These are phyloP conservation scores for Proterorhinus semilunaris DNA, from an alignment of 2,113 vertebrate genomes.

Conservation along the genomic window DNA sequence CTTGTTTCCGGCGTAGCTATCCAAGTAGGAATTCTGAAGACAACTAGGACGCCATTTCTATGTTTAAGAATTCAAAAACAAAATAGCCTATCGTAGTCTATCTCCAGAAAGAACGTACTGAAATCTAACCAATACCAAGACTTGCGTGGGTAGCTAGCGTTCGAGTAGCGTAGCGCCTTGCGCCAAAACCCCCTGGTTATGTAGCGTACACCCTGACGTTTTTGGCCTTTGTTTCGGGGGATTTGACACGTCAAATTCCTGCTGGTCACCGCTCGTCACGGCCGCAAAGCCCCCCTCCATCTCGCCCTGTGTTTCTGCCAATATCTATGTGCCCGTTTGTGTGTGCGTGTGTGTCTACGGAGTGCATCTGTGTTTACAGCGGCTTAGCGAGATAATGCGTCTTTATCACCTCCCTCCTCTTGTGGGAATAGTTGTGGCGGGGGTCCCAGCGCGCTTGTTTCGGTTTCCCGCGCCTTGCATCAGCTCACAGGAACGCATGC, in stretches of 20 bases:
- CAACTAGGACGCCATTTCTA: too few species aligned
- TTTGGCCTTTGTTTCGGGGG: constrained; percentile 50
- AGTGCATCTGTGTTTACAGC: constrained; percentile 75
- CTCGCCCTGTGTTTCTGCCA: constrained; percentile 31
- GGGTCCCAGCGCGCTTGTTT: constrained; percentile 76
- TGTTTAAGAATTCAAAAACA: too few species aligned
- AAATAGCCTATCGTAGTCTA: background rate
- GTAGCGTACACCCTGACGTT: constrained; percentile 52
- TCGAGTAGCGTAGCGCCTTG: constrained; percentile 43
- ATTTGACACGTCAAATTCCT: constrained; percentile 74
- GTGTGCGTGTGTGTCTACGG: constrained; percentile 56
- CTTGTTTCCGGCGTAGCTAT: too few species aligned
- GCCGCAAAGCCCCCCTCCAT: constrained; percentile 30
- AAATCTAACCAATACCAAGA: background rate
- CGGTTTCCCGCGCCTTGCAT: constrained; percentile 80
- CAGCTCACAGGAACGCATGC: constrained; percentile 74
- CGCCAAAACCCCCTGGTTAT: constrained; percentile 51
- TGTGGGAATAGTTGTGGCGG: constrained; percentile 78
- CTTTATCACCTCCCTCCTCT: constrained; percentile 78
- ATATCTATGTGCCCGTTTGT: background rate
- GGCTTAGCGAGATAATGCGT: constrained; percentile 78
- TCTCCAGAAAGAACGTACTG: background rate
- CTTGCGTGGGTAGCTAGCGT: constrained; percentile 45
- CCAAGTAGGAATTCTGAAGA: too few species aligned
- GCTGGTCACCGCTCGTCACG: constrained; percentile 67